Conservation (phyloP, 2,888 invertebrate genomes). For the Andrena fulva region DNA sequence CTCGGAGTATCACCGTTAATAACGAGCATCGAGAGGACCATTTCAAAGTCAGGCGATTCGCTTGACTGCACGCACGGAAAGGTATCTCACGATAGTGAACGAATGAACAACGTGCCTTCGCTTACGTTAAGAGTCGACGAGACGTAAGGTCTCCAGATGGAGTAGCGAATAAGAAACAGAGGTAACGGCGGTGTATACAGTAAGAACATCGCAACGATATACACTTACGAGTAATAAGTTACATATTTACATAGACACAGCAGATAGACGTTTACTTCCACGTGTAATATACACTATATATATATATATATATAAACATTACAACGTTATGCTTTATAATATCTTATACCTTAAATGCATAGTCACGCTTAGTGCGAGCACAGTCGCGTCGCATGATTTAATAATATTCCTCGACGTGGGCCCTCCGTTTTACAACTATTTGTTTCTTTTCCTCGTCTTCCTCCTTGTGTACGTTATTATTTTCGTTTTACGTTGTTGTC, state of each 20-base stretch:
- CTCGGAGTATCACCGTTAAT: neutral
- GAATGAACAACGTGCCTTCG: slow-evolving; percentile 18
- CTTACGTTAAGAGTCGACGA: slow-evolving; percentile 17
- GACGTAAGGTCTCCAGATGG: slow-evolving; percentile 13
- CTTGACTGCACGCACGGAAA: slow-evolving; percentile 37
- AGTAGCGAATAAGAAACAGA: slow-evolving; percentile 42
- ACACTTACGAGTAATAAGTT: slow-evolving; percentile 44
- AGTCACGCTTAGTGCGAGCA: slow-evolving; percentile 51
- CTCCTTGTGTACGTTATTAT: neutral
- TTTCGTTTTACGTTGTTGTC: slow-evolving; percentile 1
- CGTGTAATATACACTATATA: slow-evolving; percentile 43
- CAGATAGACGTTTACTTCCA: slow-evolving; percentile 57
- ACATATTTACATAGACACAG: slow-evolving; percentile 62
- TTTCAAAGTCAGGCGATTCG: neutral
- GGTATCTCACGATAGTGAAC: slow-evolving; percentile 25
- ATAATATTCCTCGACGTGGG: slow-evolving; percentile 28
- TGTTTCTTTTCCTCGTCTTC: neutral
- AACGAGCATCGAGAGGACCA: slow-evolving; percentile 2
- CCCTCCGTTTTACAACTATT: slow-evolving; percentile 16
- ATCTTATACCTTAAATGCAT: slow-evolving; percentile 38
- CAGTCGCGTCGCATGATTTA: slow-evolving; percentile 47
- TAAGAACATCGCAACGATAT: slow-evolving; percentile 64
- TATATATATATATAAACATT: slow-evolving; percentile 44
- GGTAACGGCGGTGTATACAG: slow-evolving; percentile 54
- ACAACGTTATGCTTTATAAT: slow-evolving; percentile 40